phyloP scores from a whole-genome alignment of 2,888 invertebrate species.

The Tortrix viridana region DNA sequence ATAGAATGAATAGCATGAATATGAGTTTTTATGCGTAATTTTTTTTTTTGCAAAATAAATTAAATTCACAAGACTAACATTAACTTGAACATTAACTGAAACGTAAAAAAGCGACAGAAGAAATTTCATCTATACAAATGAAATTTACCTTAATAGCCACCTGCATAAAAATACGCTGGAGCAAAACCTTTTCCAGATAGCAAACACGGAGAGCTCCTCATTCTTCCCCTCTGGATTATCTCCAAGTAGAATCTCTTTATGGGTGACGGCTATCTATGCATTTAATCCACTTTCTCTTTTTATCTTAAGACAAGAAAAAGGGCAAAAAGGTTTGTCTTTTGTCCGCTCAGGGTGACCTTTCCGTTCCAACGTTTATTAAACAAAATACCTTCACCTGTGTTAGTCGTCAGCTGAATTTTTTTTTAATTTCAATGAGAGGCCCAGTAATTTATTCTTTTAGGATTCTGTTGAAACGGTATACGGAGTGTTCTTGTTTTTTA shows the following conservation, averaged over 20 bases:
- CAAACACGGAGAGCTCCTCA: slow-evolving; percentile 45
- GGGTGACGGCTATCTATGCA: slow-evolving; percentile 72
- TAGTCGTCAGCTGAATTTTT: slow-evolving; percentile 60
- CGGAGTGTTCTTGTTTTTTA: slow-evolving; percentile 6
- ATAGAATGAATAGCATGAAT: too few species aligned
- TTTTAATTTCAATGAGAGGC: slow-evolving; percentile 67
- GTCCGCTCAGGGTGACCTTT: slow-evolving; percentile 66
- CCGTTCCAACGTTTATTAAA: slow-evolving; percentile 67
- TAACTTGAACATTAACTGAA: slow-evolving; percentile 9
- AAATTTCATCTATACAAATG: slow-evolving; percentile 46
- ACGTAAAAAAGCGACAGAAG: slow-evolving; percentile 32
- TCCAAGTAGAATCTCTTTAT: slow-evolving; percentile 66
- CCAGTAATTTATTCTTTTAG: slow-evolving; percentile 37
- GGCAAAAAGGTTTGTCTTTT: slow-evolving; percentile 67
- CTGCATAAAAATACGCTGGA: slow-evolving; percentile 57
- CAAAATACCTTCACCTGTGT: slow-evolving; percentile 68
- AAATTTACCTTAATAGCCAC: slow-evolving; percentile 54
- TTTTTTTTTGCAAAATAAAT: background rate
- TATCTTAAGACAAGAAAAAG: slow-evolving; percentile 69
- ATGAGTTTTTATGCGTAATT: too few species aligned
- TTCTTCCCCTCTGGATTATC: slow-evolving; percentile 60
- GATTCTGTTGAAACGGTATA: slow-evolving; percentile 12
- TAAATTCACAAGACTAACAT: background rate
- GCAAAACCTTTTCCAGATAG: slow-evolving; percentile 51
- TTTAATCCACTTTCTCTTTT: slow-evolving; percentile 79